Conservation (phyloP, 2,113 vertebrate genomes). For the Calidris pygmaea region DNA sequence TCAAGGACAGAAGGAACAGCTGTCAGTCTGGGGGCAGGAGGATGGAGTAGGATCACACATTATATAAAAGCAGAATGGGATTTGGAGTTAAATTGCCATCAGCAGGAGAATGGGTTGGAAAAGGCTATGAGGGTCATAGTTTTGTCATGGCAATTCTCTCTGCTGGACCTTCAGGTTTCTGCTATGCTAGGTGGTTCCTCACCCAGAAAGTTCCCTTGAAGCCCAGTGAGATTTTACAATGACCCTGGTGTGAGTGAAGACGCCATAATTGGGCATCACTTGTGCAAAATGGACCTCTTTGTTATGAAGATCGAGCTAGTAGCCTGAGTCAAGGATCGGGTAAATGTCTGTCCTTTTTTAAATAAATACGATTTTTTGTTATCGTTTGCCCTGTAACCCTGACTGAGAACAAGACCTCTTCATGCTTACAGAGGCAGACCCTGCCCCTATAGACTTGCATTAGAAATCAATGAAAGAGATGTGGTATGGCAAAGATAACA, state of each 20-base stretch:
- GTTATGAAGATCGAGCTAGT: neutral
- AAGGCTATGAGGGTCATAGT: neutral
- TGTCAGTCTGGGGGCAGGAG: slow-evolving; percentile 28
- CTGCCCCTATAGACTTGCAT: neutral
- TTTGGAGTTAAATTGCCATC: neutral
- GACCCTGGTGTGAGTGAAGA: neutral
- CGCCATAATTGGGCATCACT: neutral
- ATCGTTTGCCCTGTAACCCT: neutral
- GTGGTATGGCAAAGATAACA: neutral
- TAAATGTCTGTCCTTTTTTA: neutral
- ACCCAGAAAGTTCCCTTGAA: neutral
- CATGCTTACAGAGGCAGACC: neutral
- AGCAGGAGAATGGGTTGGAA: neutral
- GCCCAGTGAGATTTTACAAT: neutral
- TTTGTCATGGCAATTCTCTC: neutral
- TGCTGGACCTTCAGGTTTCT: neutral
- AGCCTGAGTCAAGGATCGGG: neutral
- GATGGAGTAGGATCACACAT: slow-evolving; percentile 12
- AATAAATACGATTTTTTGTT: neutral
- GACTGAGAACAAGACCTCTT: neutral
- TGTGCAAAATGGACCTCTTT: neutral
- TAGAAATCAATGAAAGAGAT: neutral
- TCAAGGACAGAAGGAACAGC: slow-evolving; percentile 51
- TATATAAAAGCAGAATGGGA: neutral
- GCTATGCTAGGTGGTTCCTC: neutral